Conservation (phyloP, 2,113 vertebrate species). For the Xerus inauris region DNA sequence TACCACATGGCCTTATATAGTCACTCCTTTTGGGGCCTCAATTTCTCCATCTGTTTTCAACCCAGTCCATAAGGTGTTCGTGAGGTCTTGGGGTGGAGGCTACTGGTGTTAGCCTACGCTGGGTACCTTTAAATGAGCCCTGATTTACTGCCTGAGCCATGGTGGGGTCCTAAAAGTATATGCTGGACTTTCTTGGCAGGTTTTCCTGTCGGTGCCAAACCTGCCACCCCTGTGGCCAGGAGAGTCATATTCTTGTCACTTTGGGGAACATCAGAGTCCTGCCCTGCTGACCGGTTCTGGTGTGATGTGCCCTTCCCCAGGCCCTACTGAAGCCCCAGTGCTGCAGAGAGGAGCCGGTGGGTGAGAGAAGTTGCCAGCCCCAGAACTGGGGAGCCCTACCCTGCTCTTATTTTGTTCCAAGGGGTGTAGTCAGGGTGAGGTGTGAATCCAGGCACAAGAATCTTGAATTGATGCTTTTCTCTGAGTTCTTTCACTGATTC, state of each 20-base stretch:
- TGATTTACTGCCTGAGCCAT: background rate
- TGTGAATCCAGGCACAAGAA: background rate
- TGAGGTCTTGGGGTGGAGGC: background rate
- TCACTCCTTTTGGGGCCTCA: background rate
- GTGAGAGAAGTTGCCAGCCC: slow-evolving; percentile 68
- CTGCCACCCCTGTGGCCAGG: slow-evolving; percentile 89
- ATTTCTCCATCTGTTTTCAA: background rate
- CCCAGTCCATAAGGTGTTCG: background rate
- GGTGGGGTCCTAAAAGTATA: background rate
- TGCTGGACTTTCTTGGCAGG: slow-evolving; percentile 84
- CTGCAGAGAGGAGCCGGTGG: slow-evolving; percentile 92
- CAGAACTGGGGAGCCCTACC: background rate
- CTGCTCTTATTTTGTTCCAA: background rate
- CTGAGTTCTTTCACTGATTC: background rate
- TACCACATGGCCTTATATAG: background rate
- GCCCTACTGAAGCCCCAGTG: slow-evolving; percentile 86
- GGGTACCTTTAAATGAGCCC: background rate
- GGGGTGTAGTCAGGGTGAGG: background rate
- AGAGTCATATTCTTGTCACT: slow-evolving; percentile 94
- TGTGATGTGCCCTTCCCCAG: slow-evolving; percentile 93
- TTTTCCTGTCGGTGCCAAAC: slow-evolving; percentile 90
- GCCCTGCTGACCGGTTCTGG: slow-evolving; percentile 89
- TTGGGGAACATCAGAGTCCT: slow-evolving; percentile 89
- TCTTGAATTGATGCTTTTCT: background rate
- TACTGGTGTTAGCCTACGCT: background rate